Percentiles rank a stretch among this genome's conserved stretches.
Conservation (phyloP, 2,113 vertebrate genomes). For the Camelus bactrianus region DNA sequence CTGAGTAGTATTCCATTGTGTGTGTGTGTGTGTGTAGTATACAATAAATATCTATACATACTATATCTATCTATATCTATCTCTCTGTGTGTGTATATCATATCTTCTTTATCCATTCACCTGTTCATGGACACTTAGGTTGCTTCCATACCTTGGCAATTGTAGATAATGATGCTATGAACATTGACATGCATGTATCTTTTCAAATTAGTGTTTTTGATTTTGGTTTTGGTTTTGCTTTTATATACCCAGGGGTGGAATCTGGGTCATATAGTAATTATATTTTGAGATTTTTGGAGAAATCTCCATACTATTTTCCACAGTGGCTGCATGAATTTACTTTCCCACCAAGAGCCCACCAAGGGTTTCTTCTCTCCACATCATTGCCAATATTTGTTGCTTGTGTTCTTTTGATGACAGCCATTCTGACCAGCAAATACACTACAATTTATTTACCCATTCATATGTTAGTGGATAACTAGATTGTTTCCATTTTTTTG, state of each 20-base stretch:
- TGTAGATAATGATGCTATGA: not conserved
- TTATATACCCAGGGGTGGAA: not conserved
- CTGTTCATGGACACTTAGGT: not conserved
- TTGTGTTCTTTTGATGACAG: not conserved
- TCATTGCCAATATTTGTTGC: not conserved
- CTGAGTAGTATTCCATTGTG: not conserved
- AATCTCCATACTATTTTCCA: not conserved
- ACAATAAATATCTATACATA: no score
- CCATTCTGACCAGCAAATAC: not conserved
- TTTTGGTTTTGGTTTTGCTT: not conserved
- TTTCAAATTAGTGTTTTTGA: not conserved
- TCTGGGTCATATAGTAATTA: not conserved
- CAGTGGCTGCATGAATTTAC: not conserved
- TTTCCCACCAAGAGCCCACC: not conserved
- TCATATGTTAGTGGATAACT: not conserved
- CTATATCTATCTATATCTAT: no score
- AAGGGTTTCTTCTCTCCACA: not conserved
- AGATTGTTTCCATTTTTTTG: not conserved
- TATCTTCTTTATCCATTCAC: not conserved
- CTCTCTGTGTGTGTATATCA: rapidly evolving
- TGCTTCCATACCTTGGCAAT: not conserved
- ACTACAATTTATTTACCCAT: not conserved
- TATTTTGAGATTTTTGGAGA: not conserved
- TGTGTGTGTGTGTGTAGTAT: no score
- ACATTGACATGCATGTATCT: not conserved